Conservation (phyloP, 2,113 vertebrate species). For the human (Homo sapiens) region DNA sequence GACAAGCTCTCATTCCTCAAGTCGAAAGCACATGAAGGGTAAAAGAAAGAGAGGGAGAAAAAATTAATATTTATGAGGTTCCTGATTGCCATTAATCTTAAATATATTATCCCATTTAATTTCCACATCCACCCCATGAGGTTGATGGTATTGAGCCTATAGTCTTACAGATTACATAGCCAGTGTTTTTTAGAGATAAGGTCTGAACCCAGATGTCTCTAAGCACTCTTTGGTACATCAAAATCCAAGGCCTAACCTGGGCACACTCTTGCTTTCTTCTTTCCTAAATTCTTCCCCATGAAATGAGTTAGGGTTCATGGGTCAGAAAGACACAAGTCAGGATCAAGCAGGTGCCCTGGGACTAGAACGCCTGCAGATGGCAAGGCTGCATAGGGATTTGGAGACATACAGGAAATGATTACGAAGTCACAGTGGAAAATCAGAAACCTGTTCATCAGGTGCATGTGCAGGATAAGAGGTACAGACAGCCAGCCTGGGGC, state of each 20-base stretch:
- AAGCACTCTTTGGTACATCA: not conserved
- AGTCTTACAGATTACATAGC: not conserved
- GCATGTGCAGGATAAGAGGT: not conserved
- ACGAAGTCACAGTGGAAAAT: not conserved
- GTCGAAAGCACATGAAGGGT: conserved; percentile 15
- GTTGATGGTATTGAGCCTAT: not conserved
- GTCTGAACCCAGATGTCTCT: not conserved
- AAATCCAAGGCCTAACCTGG: not conserved
- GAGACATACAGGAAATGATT: not conserved
- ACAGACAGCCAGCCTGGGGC: not conserved
- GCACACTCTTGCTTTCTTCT: not conserved
- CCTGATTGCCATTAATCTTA: conserved; percentile 20
- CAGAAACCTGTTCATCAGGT: not conserved
- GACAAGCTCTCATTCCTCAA: conserved; percentile 32
- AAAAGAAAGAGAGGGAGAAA: conserved; percentile 13
- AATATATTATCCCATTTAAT: conserved; percentile 44
- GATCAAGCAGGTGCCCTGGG: not conserved
- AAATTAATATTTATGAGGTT: conserved; percentile 45
- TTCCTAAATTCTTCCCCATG: not conserved
- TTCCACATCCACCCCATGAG: not conserved
- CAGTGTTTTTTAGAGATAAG: not conserved
- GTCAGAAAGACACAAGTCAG: not conserved
- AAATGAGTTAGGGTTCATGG: not conserved
- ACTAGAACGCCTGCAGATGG: not conserved
- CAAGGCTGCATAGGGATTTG: not conserved